Percentiles rank a stretch among this genome's conserved stretches.
Evolutionary conservation across 2,113 vertebrate genomes (phyloP).

Genomic region (Addax nasomaculatus): DNA sequence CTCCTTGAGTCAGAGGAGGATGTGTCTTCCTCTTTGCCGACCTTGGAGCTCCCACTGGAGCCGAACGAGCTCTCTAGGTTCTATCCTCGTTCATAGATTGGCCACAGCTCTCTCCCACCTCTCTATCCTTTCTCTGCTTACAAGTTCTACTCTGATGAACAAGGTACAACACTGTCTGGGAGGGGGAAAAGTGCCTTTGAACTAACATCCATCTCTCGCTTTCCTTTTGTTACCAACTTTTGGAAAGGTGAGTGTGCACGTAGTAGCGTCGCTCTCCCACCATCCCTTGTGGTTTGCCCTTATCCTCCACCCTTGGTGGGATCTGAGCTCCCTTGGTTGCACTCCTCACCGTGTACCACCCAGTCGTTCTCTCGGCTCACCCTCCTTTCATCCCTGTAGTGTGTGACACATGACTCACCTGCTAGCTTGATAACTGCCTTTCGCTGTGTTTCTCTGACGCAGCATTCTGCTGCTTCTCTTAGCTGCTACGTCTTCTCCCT

Average conservation of each 20-base stretch:
- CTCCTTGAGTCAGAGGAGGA: neutral
- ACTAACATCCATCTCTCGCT: neutral
- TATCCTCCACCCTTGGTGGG: neutral
- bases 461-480: neutral
- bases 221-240: neutral
- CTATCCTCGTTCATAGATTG: neutral
- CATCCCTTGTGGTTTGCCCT: neutral
- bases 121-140: neutral
- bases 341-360: rapidly evolving
- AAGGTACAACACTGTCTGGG: neutral
- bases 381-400: no score
- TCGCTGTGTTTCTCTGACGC: neutral
- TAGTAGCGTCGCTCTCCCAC: no score
- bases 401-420: neutral
- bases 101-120: neutral
- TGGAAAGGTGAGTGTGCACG: neutral
- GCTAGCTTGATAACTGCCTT: neutral
- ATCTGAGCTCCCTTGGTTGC: neutral
- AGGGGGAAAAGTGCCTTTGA: neutral
- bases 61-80: neutral
- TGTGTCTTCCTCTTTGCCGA: neutral
- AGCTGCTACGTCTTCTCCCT: neutral
- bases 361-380: neutral
- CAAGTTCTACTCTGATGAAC: neutral
- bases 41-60: neutral